These are phyloP conservation scores for Antrozous pallidus DNA, from an alignment of 2,797 vertebrate species.

Conservation along the genomic window DNA sequence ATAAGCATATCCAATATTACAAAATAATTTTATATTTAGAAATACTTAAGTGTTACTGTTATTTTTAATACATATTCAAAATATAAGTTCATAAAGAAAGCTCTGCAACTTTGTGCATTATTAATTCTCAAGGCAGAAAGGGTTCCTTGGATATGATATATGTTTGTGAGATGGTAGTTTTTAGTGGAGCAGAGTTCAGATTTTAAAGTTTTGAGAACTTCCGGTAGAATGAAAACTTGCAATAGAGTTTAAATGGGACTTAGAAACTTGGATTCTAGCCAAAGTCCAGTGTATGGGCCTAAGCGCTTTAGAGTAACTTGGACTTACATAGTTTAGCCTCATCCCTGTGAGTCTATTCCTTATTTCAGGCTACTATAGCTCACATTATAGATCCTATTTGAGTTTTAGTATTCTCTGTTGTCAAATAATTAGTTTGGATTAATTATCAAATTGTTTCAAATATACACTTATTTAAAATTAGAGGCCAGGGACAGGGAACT, in stretches of 20 bases:
- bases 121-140: background rate
- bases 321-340: background rate
- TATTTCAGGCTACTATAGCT: background rate
- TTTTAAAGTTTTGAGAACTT: background rate
- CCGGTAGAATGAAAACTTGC: background rate
- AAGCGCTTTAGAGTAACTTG: background rate
- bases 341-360: background rate
- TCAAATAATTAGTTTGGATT: background rate
- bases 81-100: background rate
- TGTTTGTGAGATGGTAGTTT: background rate
- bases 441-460: background rate
- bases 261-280: background rate
- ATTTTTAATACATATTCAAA: background rate
- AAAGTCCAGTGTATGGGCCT: fast-evolving
- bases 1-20: background rate
- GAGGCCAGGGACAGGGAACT: too few species aligned
- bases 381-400: background rate
- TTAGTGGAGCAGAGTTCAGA: background rate
- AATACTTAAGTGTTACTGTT: background rate
- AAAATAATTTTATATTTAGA: slow-evolving; percentile 17
- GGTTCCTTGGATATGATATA: background rate
- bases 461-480: background rate
- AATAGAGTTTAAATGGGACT: background rate
- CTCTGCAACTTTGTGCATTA: background rate
- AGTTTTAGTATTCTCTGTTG: background rate